Evolutionary conservation across 2,888 invertebrate species (phyloP).

Genomic region (Agrotis exclamationis): DNA sequence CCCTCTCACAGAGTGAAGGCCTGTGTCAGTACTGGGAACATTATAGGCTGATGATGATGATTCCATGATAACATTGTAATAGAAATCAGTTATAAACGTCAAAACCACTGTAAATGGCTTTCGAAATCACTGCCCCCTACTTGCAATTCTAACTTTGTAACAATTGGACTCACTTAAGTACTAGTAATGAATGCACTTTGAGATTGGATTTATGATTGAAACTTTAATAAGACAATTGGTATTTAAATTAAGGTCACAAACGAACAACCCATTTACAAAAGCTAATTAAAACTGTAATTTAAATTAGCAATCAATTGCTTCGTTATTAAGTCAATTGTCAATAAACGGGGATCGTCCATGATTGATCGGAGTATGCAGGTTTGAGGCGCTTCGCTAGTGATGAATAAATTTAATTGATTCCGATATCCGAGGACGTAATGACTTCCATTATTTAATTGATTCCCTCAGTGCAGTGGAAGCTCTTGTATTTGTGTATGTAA

Average conservation of each 20-base stretch:
- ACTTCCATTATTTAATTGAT: constrained; percentile 27
- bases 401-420: constrained; percentile 38
- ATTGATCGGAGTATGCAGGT: constrained; percentile 31
- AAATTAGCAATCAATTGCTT: constrained; percentile 34
- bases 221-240: neutral
- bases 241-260: constrained; percentile 21
- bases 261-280: constrained; percentile 11
- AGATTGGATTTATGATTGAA: constrained; percentile 4
- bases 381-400: constrained; percentile 3
- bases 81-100: neutral
- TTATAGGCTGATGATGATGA: no score
- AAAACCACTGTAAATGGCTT: neutral
- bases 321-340: constrained; percentile 17
- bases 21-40: no score
- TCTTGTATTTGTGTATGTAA: constrained; percentile 1
- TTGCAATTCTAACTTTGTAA: neutral
- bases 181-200: neutral
- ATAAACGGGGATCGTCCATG: constrained; percentile 5
- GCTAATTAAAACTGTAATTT: constrained; percentile 25
- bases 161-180: no score
- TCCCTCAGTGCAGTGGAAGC: neutral
- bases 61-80: no score
- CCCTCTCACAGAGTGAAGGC: no score
- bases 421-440: constrained; percentile 4
- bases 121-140: neutral